A percentile compares a stretch with the other conserved stretches of the same genome.
phyloP scores from a whole-genome alignment of 2,113 vertebrate genomes.

The Catharus bicknelli region DNA sequence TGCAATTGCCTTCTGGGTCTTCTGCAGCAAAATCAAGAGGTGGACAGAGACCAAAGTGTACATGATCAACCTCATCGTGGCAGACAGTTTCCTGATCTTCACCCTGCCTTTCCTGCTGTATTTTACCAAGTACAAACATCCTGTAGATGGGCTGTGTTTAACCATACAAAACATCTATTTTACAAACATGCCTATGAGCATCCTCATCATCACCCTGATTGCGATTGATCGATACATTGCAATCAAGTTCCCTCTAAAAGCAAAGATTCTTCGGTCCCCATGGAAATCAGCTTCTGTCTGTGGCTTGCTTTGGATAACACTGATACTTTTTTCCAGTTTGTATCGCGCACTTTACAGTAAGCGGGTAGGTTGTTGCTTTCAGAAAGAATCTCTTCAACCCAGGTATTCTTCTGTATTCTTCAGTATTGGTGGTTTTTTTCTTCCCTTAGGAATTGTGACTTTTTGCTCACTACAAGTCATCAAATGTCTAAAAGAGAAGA shows the following conservation, averaged over 20 bases:
- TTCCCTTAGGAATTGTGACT: slow-evolving; percentile 61
- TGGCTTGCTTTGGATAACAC: slow-evolving; percentile 53
- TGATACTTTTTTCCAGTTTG: neutral
- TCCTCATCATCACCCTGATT: slow-evolving; percentile 69
- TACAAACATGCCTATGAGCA: slow-evolving; percentile 78
- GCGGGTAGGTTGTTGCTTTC: neutral
- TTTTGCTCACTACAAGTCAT: slow-evolving; percentile 76
- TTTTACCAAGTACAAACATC: fast-evolving
- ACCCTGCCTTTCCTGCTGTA: slow-evolving; percentile 67
- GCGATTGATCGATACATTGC: slow-evolving; percentile 77
- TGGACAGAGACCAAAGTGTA: slow-evolving; percentile 79
- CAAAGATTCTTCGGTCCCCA: slow-evolving; percentile 66
- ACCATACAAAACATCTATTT: slow-evolving; percentile 53
- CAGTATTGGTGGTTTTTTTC: slow-evolving; percentile 41
- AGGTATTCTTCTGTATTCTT: fast-evolving
- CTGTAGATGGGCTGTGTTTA: neutral
- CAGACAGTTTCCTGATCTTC: slow-evolving; percentile 73
- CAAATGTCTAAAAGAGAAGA: slow-evolving; percentile 53
- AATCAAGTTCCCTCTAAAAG: slow-evolving; percentile 74
- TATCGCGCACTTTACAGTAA: fast-evolving
- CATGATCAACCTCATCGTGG: slow-evolving; percentile 72
- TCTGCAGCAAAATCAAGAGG: slow-evolving; percentile 64
- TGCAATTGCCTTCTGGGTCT: slow-evolving; percentile 66
- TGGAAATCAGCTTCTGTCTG: slow-evolving; percentile 65
- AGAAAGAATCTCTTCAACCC: neutral